Evolutionary conservation across 1,140 invertebrate species (phyloP), one percentile per base, ranked within the genome.

Genomic region (Portunus trituberculatus): DNA sequence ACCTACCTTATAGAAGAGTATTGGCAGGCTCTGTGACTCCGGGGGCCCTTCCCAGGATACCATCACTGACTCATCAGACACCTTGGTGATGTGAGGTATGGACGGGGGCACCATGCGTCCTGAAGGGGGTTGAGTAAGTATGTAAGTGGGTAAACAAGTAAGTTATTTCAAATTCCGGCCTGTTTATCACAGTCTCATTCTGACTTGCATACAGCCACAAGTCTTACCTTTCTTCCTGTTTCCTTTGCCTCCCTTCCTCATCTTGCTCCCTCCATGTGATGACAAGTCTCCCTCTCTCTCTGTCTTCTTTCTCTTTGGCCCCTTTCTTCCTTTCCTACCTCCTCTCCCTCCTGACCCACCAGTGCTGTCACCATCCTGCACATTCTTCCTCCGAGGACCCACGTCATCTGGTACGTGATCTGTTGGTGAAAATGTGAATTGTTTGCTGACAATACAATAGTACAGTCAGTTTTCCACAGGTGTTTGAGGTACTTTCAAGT

Each of bases 1-100:
- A 83, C 52, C 67, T 76, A 99, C 98, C 97, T 99, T 99, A 97
- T 99, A 99, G 97, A 99, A 99, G 95, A 97, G 97, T 95, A 99
- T 99, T 0, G 98, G 97, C 25, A 99, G 97, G 0, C 98, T 98
- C 0, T 32, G 83, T 96, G 99, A 98, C 20, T 98, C 97, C 0
- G 98, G 98, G 0, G 98, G 98, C 8, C 98, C 98, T 1, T 98
- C 97, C 99, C 99, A 99, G 45, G 98, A 97, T 0, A 99, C 98
- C 98, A 99, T 99, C 0, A 99, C 99, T 0, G 99, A 98, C n/a
- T 98, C 97, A 96, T 99, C 98, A 0, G 98, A 98, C 31, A 99
- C 97, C 14, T 98, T 97, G 0, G 98, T 98, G 6, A 99, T 98
- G 96, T 98, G 98, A 0, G 99, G 99, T 83, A 98, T 98, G 4